phyloP scores from a whole-genome alignment of 92 coral and sea anemone species.

The Zoanthus solanderi region DNA sequence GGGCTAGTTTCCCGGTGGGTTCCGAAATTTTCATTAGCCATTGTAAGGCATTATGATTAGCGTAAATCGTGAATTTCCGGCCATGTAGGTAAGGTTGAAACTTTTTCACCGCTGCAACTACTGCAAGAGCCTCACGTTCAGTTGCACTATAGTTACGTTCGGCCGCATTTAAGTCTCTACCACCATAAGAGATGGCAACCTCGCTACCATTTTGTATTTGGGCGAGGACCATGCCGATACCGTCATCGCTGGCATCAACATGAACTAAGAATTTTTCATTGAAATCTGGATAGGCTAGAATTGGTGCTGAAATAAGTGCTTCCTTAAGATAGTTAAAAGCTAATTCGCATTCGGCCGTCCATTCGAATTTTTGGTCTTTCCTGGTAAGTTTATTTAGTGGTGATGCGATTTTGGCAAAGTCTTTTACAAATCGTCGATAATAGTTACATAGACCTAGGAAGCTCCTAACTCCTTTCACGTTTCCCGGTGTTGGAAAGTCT shows the following conservation, averaged over 20 bases:
- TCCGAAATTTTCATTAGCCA: constrained; percentile 64
- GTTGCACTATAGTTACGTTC: constrained; percentile 63
- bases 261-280: constrained; percentile 22
- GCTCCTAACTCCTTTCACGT: constrained; percentile 29
- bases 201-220: constrained; percentile 60
- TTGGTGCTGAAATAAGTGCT: constrained; percentile 16
- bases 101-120: constrained; percentile 36
- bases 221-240: constrained; percentile 50
- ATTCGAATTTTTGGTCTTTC: constrained; percentile 24
- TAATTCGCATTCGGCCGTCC: not conserved
- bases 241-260: constrained; percentile 51
- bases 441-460: constrained; percentile 33
- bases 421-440: constrained; percentile 39
- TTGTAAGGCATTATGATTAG: constrained; percentile 56
- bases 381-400: constrained; percentile 17
- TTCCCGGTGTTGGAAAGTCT: constrained; percentile 54
- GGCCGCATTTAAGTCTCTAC: constrained; percentile 57
- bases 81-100: constrained; percentile 59
- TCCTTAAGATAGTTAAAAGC: constrained; percentile 23
- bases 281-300: constrained; percentile 36
- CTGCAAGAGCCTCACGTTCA: constrained; percentile 66
- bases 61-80: constrained; percentile 26
- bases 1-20: constrained; percentile 34
- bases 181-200: constrained; percentile 65
- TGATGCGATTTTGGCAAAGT: constrained; percentile 34